Conservation (phyloP, 2,113 vertebrate genomes). For the Cavia aperea region DNA sequence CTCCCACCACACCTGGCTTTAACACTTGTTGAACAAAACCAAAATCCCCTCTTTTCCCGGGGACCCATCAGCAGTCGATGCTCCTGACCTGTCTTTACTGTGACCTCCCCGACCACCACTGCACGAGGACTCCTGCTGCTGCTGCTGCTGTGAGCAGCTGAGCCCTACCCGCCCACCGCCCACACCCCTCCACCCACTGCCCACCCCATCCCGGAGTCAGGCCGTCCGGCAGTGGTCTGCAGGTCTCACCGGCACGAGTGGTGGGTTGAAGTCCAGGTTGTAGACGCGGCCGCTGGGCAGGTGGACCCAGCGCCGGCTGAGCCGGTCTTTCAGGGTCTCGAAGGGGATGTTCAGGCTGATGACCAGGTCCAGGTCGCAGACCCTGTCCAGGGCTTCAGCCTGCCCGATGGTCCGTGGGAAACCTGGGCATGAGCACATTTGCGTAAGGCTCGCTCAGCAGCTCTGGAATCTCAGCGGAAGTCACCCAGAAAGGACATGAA, state of each 20-base stretch:
- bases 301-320: slow-evolving; percentile 92
- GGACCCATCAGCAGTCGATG: neutral
- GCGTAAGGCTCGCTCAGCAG: neutral
- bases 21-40: neutral
- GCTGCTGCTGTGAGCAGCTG: neutral
- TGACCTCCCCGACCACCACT: neutral
- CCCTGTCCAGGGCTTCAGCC: slow-evolving; percentile 83
- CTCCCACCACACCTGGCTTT: neutral
- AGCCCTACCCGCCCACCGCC: neutral
- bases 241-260: slow-evolving; percentile 78
- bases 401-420: slow-evolving; percentile 90
- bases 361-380: slow-evolving; percentile 88
- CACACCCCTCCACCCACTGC: fast-evolving
- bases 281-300: slow-evolving; percentile 90
- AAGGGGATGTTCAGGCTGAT: slow-evolving; percentile 93
- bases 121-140: neutral
- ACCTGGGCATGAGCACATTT: slow-evolving; percentile 73
- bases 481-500: neutral
- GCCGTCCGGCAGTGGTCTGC: fast-evolving
- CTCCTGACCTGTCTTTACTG: neutral
- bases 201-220: fast-evolving
- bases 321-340: slow-evolving; percentile 89
- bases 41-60: neutral
- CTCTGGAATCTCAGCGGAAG: neutral
- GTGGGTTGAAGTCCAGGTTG: slow-evolving; percentile 95